Evolutionary conservation across 2,797 vertebrate genomes (phyloP).

Genomic region (Setipinna tenuifilis): DNA sequence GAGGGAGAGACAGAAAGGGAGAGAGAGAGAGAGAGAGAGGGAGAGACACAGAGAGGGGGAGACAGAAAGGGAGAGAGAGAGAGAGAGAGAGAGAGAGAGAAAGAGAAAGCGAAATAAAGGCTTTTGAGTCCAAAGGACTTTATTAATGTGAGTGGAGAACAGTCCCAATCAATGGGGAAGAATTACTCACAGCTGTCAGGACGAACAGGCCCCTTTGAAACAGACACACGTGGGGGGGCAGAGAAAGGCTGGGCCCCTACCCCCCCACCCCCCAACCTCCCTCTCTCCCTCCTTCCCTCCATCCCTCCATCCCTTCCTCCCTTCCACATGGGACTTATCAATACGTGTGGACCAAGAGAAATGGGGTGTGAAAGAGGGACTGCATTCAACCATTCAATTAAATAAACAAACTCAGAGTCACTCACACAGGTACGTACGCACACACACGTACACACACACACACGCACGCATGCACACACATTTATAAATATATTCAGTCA

Average conservation of each 20-base stretch:
- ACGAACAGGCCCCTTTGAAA: no score
- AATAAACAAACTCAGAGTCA: background rate
- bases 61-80: no score
- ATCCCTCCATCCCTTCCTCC: background rate
- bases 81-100: no score
- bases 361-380: background rate
- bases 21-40: no score
- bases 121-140: background rate
- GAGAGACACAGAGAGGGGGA: no score
- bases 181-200: background rate
- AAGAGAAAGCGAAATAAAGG: background rate
- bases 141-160: constrained; percentile 14
- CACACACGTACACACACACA: background rate
- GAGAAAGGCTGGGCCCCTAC: no score
- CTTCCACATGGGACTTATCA: background rate
- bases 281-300: no score
- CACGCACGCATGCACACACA: background rate
- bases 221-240: no score
- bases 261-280: no score
- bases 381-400: background rate
- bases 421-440: background rate
- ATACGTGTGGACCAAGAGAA: background rate
- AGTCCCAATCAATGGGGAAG: background rate
- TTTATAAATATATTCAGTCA: no score
- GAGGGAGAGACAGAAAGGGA: no score